phyloP scores from a whole-genome alignment of 1,140 invertebrate species.

The Hylaeus anthracinus region DNA sequence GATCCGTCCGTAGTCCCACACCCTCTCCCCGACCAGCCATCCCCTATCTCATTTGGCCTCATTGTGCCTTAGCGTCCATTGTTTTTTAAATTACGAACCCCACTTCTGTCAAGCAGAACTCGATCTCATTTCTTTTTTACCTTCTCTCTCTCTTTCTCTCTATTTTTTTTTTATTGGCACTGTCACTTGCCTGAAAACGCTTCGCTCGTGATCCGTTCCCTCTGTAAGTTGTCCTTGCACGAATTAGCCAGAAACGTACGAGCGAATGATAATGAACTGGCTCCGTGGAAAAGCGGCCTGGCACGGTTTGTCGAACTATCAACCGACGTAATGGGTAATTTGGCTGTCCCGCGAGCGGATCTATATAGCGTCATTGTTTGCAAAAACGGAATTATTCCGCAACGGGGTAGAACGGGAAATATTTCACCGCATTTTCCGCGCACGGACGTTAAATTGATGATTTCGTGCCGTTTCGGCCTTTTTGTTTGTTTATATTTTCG shows the following conservation, averaged over 20 bases:
- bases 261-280: slow-evolving; percentile 55
- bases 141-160: no score
- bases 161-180: slow-evolving; percentile 67
- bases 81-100: slow-evolving; percentile 81
- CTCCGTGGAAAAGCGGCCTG: slow-evolving; percentile 5
- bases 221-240: slow-evolving; percentile 50
- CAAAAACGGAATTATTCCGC: slow-evolving; percentile 25
- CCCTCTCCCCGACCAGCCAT: slow-evolving; percentile 71
- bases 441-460: slow-evolving; percentile 21
- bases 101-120: slow-evolving; percentile 76
- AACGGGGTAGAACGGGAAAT: slow-evolving; percentile 31
- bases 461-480: neutral
- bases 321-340: slow-evolving; percentile 41
- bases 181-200: slow-evolving; percentile 75
- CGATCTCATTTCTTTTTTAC: slow-evolving; percentile 69
- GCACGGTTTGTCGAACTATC: slow-evolving; percentile 43
- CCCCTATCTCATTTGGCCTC: slow-evolving; percentile 81
- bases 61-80: slow-evolving; percentile 79
- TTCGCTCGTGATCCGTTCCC: slow-evolving; percentile 63
- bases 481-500: neutral
- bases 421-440: slow-evolving; percentile 15
- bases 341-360: neutral
- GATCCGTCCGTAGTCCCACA: slow-evolving; percentile 54
- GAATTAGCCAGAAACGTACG: slow-evolving; percentile 52
- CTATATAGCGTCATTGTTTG: slow-evolving; percentile 6